Base-by-base conservation (phyloP, 2,888 invertebrate species). In the Cryptophagus acutangulus region DNA sequence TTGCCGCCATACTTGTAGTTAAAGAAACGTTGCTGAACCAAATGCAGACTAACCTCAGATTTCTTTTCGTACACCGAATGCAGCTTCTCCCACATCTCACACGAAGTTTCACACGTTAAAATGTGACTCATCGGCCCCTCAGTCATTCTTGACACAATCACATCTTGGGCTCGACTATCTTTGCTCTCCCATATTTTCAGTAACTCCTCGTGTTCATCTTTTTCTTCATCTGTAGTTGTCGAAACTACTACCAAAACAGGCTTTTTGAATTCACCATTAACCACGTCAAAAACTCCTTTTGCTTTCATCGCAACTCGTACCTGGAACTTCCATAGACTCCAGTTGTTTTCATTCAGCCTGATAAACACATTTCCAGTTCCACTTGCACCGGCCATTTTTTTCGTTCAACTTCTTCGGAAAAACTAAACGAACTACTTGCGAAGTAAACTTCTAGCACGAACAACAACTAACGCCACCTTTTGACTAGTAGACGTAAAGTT, bases 141-240 rank as follows among this genome's bases (percentile, higher is more conserved):
- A 13, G 48, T 48, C 40, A 54, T 48, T 25, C 49, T 36, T 5
- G 47, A 48, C 5, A 52, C 49, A 14, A 55, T 10, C n/a, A 54
- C 6, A 26, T 52, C 46, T 43, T 54, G 49, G 5, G 54, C 51
- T 36, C 49, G 51, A 9, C 48, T 44, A 41, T 54, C 51, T 17
- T 49, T 41, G 17, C 43, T 49, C 2, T 31, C 6, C 51, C 52
- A 54, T 34, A 35, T 42, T 10, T n/a, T n/a, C n/a, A n/a, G n/a
- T n/a, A n/a, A n/a, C n/a, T n/a, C n/a, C n/a, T n/a, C n/a, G n/a
- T n/a, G n/a, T n/a, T n/a, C n/a, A n/a, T n/a, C n/a, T n/a, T n/a
- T n/a, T n/a, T n/a, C n/a, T n/a, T n/a, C n/a, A n/a, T n/a, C n/a
- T n/a, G n/a, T n/a, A n/a, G n/a, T n/a, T n/a, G n/a, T n/a, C n/a